phyloP scores from a whole-genome alignment of 2,113 vertebrate genomes.

The Neogale vison region DNA sequence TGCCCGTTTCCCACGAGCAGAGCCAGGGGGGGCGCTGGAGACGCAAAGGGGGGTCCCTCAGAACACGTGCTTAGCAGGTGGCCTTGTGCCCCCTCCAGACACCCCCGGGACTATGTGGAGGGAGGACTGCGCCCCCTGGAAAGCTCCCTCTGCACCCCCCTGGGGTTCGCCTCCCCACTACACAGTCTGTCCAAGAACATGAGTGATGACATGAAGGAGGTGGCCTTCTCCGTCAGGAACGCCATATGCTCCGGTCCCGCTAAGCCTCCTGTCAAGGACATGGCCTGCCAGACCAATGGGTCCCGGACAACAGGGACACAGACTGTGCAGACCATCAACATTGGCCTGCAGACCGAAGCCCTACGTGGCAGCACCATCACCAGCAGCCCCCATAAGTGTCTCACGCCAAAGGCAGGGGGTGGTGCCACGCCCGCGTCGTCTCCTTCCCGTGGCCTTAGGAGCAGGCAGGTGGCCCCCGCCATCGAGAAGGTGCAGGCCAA shows the following conservation, averaged over 20 bases:
- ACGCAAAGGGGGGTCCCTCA: slow-evolving; percentile 82
- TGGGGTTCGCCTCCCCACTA: slow-evolving; percentile 91
- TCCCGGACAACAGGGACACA: slow-evolving; percentile 92
- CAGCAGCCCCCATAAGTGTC: slow-evolving; percentile 98
- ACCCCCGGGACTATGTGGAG: slow-evolving; percentile 86
- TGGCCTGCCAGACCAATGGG: slow-evolving; percentile 94
- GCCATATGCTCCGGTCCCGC: slow-evolving; percentile 85
- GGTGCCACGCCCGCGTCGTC: slow-evolving; percentile 93
- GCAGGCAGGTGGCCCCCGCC: slow-evolving; percentile 93
- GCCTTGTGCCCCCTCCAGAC: slow-evolving; percentile 89
- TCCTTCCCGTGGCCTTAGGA: slow-evolving; percentile 93
- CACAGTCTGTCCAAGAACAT: slow-evolving; percentile 93
- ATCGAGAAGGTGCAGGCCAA: slow-evolving; percentile 94
- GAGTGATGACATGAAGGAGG: slow-evolving; percentile 99
- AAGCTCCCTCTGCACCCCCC: slow-evolving; percentile 88
- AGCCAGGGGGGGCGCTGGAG: slow-evolving; percentile 81
- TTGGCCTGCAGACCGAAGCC: slow-evolving; percentile 95
- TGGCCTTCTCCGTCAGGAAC: slow-evolving; percentile 94
- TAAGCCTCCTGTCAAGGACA: slow-evolving; percentile 89
- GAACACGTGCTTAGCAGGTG: slow-evolving; percentile 90
- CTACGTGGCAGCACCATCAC: slow-evolving; percentile 88
- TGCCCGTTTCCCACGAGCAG: slow-evolving; percentile 88
- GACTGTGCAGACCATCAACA: slow-evolving; percentile 94
- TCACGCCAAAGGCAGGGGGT: slow-evolving; percentile 92
- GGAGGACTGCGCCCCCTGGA: slow-evolving; percentile 83